Conservation (phyloP, 2,113 vertebrate species). For the Laticauda laticaudata region DNA sequence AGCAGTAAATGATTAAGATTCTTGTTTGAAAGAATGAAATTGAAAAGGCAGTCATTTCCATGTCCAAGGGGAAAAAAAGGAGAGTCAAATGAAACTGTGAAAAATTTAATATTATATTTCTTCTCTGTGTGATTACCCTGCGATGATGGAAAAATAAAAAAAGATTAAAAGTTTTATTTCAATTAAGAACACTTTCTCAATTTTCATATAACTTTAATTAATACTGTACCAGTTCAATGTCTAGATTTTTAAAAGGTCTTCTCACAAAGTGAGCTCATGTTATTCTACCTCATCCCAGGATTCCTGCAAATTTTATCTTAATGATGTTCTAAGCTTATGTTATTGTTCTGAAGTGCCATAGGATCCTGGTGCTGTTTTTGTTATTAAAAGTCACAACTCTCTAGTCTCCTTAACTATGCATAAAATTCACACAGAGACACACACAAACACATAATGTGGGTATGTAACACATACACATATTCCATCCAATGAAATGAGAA, state of each 20-base stretch:
- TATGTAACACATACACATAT: not conserved
- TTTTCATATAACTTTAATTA: not conserved
- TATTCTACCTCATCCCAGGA: not conserved
- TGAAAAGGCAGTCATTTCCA: conserved; percentile 25
- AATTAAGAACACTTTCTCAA: not conserved
- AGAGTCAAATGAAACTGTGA: not conserved
- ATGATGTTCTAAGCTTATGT: not conserved
- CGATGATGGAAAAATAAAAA: not conserved
- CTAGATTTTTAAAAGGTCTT: not conserved
- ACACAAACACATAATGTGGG: not conserved
- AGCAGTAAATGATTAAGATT: not conserved
- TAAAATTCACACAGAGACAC: not conserved
- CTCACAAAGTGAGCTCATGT: not conserved
- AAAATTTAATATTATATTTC: not conserved
- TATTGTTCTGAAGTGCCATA: not conserved
- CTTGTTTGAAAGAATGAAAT: not conserved
- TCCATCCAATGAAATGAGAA: not conserved
- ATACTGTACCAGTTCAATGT: not conserved
- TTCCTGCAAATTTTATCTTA: not conserved
- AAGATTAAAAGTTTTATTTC: not conserved
- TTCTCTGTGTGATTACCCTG: not conserved
- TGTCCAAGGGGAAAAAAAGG: not conserved
- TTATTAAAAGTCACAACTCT: not conserved
- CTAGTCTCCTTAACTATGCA: not conserved
- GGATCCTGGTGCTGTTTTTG: not conserved